A percentile compares a stretch with the other conserved stretches of the same genome.
These are phyloP conservation scores for Elaphurus davidianus DNA, from an alignment of 2,113 vertebrate species.

Conservation along the genomic window DNA sequence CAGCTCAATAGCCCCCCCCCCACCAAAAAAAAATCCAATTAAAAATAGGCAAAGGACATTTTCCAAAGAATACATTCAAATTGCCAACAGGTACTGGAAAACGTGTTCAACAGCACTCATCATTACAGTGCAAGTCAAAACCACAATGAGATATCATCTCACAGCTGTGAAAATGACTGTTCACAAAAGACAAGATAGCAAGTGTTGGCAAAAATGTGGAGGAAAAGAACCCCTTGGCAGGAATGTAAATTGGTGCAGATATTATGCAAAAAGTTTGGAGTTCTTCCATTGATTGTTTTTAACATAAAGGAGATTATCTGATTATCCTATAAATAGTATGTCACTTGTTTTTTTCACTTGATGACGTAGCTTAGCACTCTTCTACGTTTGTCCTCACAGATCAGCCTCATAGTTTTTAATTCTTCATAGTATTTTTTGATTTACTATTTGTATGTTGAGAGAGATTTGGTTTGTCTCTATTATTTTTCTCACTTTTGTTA, in stretches of 20 bases:
- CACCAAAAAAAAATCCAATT: fast-evolving
- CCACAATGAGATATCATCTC: not conserved
- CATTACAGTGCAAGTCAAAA: not conserved
- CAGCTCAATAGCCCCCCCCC: not conserved
- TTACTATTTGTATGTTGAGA: not conserved
- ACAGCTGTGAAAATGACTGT: not conserved
- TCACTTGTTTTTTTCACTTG: not conserved
- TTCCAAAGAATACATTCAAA: not conserved
- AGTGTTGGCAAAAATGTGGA: not conserved
- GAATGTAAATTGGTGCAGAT: not conserved
- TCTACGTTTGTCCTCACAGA: not conserved
- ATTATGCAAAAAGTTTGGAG: not conserved
- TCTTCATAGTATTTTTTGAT: not conserved
- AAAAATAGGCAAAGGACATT: not conserved
- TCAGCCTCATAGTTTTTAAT: not conserved
- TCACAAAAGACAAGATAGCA: not conserved
- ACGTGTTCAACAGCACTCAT: not conserved
- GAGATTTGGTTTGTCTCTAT: not conserved
- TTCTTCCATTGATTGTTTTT: not conserved
- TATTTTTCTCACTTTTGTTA: not conserved
- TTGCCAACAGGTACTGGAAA: fast-evolving
- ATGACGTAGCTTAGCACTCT: not conserved
- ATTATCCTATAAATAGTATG: not conserved
- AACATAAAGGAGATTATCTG: not conserved
- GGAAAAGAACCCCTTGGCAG: not conserved